These are phyloP conservation scores for Atrina japonica DNA, from an alignment of 2,888 invertebrate genomes.

Conservation along the genomic window DNA sequence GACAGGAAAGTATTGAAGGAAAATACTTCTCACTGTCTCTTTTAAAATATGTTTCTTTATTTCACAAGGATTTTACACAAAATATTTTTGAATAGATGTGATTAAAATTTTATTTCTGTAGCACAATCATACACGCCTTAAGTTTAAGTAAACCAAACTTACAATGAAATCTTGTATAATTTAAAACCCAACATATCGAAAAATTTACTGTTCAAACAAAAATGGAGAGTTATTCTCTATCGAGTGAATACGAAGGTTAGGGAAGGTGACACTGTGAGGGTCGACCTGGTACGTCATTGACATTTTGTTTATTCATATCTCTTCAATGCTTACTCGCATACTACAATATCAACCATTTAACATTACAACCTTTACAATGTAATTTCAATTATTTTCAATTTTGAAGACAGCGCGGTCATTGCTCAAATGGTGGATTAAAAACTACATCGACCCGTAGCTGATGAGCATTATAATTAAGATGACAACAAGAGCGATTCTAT, in stretches of 20 bases:
- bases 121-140: slow-evolving; percentile 18
- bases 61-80: too few species aligned
- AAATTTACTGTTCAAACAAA: slow-evolving; percentile 15
- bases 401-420: too few species aligned
- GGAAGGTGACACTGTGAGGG: slow-evolving; percentile 2
- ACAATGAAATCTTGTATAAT: slow-evolving; percentile 8
- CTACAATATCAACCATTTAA: slow-evolving; percentile 17
- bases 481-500: too few species aligned
- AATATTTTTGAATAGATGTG: background rate
- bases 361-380: slow-evolving; percentile 22
- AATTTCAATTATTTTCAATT: too few species aligned
- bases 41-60: too few species aligned
- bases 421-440: too few species aligned
- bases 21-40: too few species aligned
- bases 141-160: slow-evolving; percentile 19
- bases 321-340: background rate
- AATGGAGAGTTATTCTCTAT: slow-evolving; percentile 13
- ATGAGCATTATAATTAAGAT: too few species aligned
- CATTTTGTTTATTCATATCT: too few species aligned
- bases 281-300: too few species aligned
- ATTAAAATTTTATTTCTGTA: slow-evolving; percentile 16
- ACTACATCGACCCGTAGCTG: too few species aligned
- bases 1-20: too few species aligned
- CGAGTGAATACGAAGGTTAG: background rate
- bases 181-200: slow-evolving; percentile 21